Evolutionary conservation across 2,797 vertebrate species (phyloP).

Genomic region (Echiichthys vipera): DNA sequence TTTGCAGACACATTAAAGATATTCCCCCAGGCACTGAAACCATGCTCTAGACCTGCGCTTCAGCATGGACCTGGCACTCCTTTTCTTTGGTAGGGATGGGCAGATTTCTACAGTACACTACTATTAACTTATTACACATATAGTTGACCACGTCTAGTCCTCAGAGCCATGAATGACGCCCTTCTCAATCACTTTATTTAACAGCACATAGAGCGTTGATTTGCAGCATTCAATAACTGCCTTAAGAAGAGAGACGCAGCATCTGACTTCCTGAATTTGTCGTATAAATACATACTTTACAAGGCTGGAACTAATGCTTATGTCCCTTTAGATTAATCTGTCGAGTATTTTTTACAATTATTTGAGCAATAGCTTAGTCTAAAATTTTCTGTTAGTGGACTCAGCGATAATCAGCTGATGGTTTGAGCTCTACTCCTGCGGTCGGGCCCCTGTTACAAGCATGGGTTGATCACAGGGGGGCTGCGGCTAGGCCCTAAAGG

Average conservation of each 20-base stretch:
- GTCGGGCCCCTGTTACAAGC: neutral
- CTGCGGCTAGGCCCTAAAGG: slow-evolving; percentile 4
- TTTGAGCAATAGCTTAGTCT: too few relatives aligned
- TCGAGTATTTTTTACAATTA: neutral
- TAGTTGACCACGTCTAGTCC: neutral
- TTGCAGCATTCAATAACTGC: too few relatives aligned
- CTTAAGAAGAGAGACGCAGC: neutral
- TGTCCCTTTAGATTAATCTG: neutral
- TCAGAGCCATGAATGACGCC: neutral
- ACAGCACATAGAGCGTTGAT: neutral
- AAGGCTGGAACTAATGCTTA: neutral
- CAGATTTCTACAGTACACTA: neutral
- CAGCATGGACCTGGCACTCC: neutral
- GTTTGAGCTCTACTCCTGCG: neutral
- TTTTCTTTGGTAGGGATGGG: neutral
- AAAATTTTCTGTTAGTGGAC: rapidly evolving
- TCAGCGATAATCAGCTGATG: neutral
- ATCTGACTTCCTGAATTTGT: too few relatives aligned
- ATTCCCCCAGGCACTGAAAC: neutral
- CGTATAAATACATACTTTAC: too few relatives aligned
- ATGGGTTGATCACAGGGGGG: slow-evolving; percentile 10
- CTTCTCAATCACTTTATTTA: neutral
- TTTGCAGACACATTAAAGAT: neutral
- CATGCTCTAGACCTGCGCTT: neutral
- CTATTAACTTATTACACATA: neutral